Evolutionary conservation across 2,113 vertebrate species (phyloP), one percentile per base, ranked within the genome.

Genomic region (Lepus europaeus): DNA sequence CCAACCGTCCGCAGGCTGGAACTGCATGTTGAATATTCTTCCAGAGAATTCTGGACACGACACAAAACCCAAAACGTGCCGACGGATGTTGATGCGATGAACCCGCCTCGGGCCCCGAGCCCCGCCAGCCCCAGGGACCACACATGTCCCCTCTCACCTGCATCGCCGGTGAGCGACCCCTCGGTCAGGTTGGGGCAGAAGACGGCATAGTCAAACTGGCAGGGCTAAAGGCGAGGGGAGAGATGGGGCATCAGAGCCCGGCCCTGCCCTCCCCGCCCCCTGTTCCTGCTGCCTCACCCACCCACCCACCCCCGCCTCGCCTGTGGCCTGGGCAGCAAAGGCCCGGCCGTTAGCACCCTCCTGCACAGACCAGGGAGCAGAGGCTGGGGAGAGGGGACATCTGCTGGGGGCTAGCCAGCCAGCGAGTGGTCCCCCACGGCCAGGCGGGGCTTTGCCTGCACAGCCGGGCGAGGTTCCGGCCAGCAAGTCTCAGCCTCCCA

Each of bases 111-210:
- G 13, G 64, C 16, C 86, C n/a, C 17, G 19, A 0, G 12, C 10
- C 22, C 49, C 45, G 16, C 25, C 22, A 9, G 25, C 1, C 5
- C 70, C 5, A 19, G 25, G 53, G 17, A 20, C 22, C 49, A 16
- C 1, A 29, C 25, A 51, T 14, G n/a, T n/a, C 1, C 3, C 22
- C 23, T 83, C 98, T 98, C 39, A 99, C 99, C 99, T 93, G 98
- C 99, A 0, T 98, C 99, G 91, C 96, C 98, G 1, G 96, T 87
- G 13, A 98, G 80, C 0, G 98, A 98, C 56, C 98, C 97, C 77
- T 99, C 99, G 0, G 98, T 98, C 98, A 99, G 99, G 97, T 99
- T 99, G 14, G 99, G 99, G 95, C 99, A 99, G 98, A 99, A 99
- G 51, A 99, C 98, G 0, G 99, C 99, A 0, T 99, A 99, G 97